Base-by-base conservation (phyloP, 2,888 invertebrate genomes). In the Shargacucullia verbasci region DNA sequence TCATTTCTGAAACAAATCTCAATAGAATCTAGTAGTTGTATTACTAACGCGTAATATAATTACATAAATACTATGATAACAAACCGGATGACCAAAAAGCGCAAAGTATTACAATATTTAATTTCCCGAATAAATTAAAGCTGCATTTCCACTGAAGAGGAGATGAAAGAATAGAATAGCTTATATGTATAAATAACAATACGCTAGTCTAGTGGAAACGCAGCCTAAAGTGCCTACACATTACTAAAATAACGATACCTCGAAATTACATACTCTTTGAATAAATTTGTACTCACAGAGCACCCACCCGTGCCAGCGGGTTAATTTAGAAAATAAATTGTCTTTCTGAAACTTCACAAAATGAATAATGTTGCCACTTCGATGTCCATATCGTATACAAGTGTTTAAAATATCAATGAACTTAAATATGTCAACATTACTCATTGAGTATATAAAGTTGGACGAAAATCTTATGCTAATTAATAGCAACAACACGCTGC, bases 301-400 rank as follows among this genome's bases (percentile, higher is more conserved):
- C 65, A n/a, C n/a, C n/a, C 29, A 57, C 62, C 71, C 66, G 66
- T 39, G 33, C 66, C 66, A 71, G 66, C 66, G 27, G 66, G 71
- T 29, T 8, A 70, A 48, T 59, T 71, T 71, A 37, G 67, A 59
- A 66, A 66, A 43, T 37, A 44, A 40, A 13, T n/a, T 25, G 15
- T 35, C 11, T 43, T 38, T 31, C 44, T 20, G 8, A 29, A 1
- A n/a, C 34, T 45, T 37, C 31, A 45, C 13, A 40, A 29, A 29
- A 9, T 9, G 29, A 29, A 3, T 4, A 29, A 29, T 29, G 29
- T 29, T 29, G 7, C 29, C 4, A 29, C 29, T 29, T 29, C 29
- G 9, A 29, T 4, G 29, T 29, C 2, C 29, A 29, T 29, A 9
- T 7, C 29, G 7, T 29, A 29, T 20, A 20, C 20, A 20, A 20